Percentiles rank a stretch among this genome's conserved stretches.
These are phyloP conservation scores for Meiosimyza decipiens DNA, from an alignment of 2,888 invertebrate species.

Conservation along the genomic window DNA sequence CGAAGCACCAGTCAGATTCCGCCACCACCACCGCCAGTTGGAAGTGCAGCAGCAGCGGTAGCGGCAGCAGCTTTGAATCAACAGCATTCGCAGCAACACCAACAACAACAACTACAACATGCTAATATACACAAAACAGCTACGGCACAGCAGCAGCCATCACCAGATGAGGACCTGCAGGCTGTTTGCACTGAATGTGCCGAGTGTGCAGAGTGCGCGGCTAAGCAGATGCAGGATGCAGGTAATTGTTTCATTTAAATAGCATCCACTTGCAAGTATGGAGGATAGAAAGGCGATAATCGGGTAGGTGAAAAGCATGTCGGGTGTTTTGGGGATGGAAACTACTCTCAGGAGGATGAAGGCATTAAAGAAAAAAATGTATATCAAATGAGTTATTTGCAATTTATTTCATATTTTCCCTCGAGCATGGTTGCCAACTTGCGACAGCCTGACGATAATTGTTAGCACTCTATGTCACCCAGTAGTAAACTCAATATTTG, in stretches of 20 bases:
- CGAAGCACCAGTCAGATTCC: conserved; percentile 56
- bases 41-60: conserved; percentile 41
- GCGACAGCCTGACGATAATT: too few species aligned
- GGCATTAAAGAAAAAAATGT: too few species aligned
- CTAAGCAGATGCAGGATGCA: conserved; percentile 65
- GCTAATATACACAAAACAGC: conserved; percentile 29
- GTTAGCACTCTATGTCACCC: too few species aligned
- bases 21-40: conserved; percentile 50
- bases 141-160: conserved; percentile 46
- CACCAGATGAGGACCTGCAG: conserved; percentile 60
- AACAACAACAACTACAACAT: conserved; percentile 40
- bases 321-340: too few species aligned
- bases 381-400: too few species aligned
- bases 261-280: too few species aligned
- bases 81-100: conserved; percentile 38
- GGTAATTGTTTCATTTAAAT: conserved; percentile 52
- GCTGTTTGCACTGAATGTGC: conserved; percentile 66
- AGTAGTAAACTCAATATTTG: too few species aligned
- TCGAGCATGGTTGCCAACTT: too few species aligned
- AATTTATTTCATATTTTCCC: too few species aligned
- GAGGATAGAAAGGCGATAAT: too few species aligned
- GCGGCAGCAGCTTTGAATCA: conserved; percentile 33
- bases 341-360: too few species aligned
- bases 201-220: conserved; percentile 67
- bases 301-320: too few species aligned